These are phyloP conservation scores for Drosophila micromelanica DNA, from an alignment of 1,140 invertebrate genomes.

Conservation along the genomic window DNA sequence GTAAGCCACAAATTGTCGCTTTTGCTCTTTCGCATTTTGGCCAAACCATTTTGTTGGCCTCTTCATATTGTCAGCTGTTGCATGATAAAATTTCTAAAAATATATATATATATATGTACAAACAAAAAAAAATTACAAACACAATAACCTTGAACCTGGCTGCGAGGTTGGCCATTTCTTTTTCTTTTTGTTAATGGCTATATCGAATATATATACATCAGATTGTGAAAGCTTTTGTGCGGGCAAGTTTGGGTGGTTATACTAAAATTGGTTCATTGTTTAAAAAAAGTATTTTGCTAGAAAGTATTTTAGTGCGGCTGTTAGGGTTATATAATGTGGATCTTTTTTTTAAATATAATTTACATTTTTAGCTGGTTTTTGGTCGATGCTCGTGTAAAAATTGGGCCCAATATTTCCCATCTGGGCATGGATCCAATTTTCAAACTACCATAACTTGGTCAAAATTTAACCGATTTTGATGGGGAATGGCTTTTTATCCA, in stretches of 20 bases:
- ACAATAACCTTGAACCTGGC: constrained; percentile 73
- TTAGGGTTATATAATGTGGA: not conserved
- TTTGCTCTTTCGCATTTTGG: constrained; percentile 21
- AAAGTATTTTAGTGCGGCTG: not conserved
- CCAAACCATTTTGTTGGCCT: constrained; percentile 15
- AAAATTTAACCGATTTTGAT: too few relatives aligned
- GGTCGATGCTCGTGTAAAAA: too few relatives aligned
- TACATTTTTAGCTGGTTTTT: too few relatives aligned
- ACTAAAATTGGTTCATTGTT: too few relatives aligned
- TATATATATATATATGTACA: constrained; percentile 44
- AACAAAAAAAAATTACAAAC: constrained; percentile 23
- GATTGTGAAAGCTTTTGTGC: constrained; percentile 30
- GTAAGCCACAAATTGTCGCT: constrained; percentile 57
- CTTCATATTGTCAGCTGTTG: constrained; percentile 64
- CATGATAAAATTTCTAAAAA: constrained; percentile 79
- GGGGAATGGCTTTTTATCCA: too few relatives aligned
- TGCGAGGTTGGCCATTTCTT: constrained; percentile 57
- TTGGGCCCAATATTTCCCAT: too few relatives aligned
- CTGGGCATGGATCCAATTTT: too few relatives aligned
- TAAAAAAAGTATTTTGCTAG: constrained; percentile 13
- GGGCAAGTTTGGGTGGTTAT: not conserved
- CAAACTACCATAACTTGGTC: too few relatives aligned
- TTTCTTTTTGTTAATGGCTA: constrained; percentile 4
- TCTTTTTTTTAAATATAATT: too few relatives aligned
- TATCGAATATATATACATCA: constrained; percentile 12